phyloP scores from a whole-genome alignment of 23 tunicate species.

The Clavelina lepadiformis region DNA sequence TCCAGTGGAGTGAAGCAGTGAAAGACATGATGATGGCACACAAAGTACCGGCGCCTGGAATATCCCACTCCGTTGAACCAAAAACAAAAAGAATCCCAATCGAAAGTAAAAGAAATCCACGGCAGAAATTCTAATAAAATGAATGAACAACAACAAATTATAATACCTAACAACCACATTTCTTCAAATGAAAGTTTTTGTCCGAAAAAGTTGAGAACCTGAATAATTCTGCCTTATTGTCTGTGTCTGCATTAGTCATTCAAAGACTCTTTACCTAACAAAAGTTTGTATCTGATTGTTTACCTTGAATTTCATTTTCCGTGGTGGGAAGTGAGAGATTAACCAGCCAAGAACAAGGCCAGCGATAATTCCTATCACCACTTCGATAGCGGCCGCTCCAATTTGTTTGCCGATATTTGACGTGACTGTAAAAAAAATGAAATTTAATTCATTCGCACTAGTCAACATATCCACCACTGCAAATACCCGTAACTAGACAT shows the following conservation, averaged over 20 bases:
- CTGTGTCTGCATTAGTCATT: too few species aligned
- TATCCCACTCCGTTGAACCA: conserved; percentile 67
- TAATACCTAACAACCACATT: too few species aligned
- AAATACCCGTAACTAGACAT: neutral
- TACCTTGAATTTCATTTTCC: conserved; percentile 73
- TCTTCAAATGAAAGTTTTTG: neutral
- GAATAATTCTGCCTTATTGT: too few species aligned
- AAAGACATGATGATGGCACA: conserved; percentile 82
- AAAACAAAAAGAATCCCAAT: conserved; percentile 69
- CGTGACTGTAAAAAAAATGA: neutral
- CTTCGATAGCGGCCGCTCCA: conserved; percentile 50
- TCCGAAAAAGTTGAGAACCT: neutral
- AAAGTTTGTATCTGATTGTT: neutral
- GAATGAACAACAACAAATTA: neutral
- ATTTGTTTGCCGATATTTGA: conserved; percentile 42
- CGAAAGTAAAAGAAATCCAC: conserved; percentile 52
- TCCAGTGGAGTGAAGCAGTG: conserved; percentile 66
- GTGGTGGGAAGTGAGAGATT: conserved; percentile 44
- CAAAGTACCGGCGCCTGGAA: conserved; percentile 75
- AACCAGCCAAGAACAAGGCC: conserved; percentile 70
- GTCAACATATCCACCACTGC: neutral
- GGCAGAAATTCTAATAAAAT: conserved; percentile 65
- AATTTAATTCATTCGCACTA: too few species aligned
- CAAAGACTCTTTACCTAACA: too few species aligned
- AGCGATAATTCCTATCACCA: conserved; percentile 48